phyloP scores from a whole-genome alignment of 2,113 vertebrate species.

The Chaenogobius annularis region DNA sequence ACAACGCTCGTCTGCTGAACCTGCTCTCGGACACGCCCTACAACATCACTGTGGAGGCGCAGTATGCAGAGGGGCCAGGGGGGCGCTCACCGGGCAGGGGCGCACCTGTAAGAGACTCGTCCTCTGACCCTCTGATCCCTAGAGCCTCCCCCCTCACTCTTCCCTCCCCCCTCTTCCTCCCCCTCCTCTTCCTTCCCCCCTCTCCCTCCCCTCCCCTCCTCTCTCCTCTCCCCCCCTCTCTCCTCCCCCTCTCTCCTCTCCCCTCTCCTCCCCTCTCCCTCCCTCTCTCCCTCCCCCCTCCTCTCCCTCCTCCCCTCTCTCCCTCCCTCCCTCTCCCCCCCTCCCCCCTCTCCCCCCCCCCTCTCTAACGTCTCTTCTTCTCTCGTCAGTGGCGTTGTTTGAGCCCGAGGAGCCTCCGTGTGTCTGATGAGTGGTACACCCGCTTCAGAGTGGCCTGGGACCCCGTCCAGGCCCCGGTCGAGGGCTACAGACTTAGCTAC shows the following conservation, averaged over 20 bases:
- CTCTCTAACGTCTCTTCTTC: not conserved
- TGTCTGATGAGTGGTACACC: conserved; percentile 99
- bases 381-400: conserved; percentile 83
- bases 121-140: conserved; percentile 24
- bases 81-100: conserved; percentile 85
- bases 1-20: conserved; percentile 87
- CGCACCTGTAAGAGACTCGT: conserved; percentile 80
- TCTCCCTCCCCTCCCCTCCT: not conserved
- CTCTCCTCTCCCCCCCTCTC: not conserved
- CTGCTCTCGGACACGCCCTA: conserved; percentile 89
- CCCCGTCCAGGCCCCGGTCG: conserved; percentile 85
- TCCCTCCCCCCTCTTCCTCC: conserved; percentile 8
- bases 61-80: conserved; percentile 90
- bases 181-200: not conserved
- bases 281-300: not conserved
- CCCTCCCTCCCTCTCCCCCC: not conserved
- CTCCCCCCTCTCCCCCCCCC: not conserved
- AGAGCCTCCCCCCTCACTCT: not conserved
- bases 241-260: not conserved
- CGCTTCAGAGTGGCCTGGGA: conserved; percentile 96
- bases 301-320: not conserved
- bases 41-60: conserved; percentile 90
- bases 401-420: conserved; percentile 89
- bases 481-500: conserved; percentile 93
- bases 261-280: not conserved